phyloP scores from a whole-genome alignment of 2,113 vertebrate genomes.

The Nannospalax galili region DNA sequence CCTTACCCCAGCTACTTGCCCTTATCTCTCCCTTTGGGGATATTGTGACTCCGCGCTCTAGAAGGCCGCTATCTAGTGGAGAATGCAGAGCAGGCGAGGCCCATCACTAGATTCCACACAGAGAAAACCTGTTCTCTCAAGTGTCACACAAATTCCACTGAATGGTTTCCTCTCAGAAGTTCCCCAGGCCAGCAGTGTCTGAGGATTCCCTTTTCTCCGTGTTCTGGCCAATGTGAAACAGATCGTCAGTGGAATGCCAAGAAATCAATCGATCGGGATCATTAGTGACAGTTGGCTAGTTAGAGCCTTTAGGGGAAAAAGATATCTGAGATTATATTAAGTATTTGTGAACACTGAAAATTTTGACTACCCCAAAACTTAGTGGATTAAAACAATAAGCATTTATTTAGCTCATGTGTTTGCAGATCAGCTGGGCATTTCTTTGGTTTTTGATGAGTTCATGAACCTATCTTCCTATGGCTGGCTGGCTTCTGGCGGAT shows the following conservation, averaged over 20 bases:
- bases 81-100: background rate
- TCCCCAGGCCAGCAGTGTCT: background rate
- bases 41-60: background rate
- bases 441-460: slow-evolving; percentile 35
- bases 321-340: slow-evolving; percentile 3
- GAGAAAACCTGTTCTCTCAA: slow-evolving; percentile 39
- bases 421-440: slow-evolving; percentile 25
- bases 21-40: background rate
- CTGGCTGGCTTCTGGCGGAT: background rate
- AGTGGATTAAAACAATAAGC: slow-evolving; percentile 37
- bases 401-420: slow-evolving; percentile 18
- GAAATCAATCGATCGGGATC: background rate
- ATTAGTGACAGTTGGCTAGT: slow-evolving; percentile 9
- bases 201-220: background rate
- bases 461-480: background rate
- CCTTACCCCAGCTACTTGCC: background rate
- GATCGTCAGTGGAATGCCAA: background rate
- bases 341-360: slow-evolving; percentile 11
- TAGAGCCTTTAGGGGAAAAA: background rate
- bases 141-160: slow-evolving; percentile 6
- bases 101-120: background rate
- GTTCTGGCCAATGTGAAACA: background rate
- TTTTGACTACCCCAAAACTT: background rate
- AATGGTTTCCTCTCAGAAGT: background rate
- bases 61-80: background rate